Conservation (phyloP, 2,113 vertebrate genomes). For the Xyliphius kryptos region DNA sequence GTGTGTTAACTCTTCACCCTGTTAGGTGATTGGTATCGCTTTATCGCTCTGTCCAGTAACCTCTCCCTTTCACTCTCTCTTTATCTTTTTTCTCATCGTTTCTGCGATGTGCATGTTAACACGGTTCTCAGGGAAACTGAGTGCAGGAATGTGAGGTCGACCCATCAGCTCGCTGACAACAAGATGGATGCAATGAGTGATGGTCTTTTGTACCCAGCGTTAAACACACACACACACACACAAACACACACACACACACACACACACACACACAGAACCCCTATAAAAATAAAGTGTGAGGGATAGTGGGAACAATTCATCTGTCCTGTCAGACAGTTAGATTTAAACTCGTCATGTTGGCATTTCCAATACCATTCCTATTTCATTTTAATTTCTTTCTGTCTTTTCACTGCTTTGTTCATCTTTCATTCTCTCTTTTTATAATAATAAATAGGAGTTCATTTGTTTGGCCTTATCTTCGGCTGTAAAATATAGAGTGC, state of each 20-base stretch:
- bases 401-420: not conserved
- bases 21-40: no score
- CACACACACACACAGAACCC: slow-evolving; percentile 32
- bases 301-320: slow-evolving; percentile 60
- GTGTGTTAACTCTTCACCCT: no score
- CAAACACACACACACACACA: slow-evolving; percentile 38
- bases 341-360: slow-evolving; percentile 50
- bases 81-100: slow-evolving; percentile 24
- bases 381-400: slow-evolving; percentile 1
- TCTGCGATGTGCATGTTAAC: slow-evolving; percentile 53
- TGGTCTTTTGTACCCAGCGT: slow-evolving; percentile 58
- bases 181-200: slow-evolving; percentile 65
- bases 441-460: not conserved
- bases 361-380: slow-evolving; percentile 37
- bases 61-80: slow-evolving; percentile 1
- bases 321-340: slow-evolving; percentile 49
- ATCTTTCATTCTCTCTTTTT: not conserved
- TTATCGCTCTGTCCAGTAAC: no score
- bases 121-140: slow-evolving; percentile 48
- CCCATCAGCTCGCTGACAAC: slow-evolving; percentile 52
- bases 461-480: no score
- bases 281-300: slow-evolving; percentile 52
- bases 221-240: slow-evolving; percentile 40
- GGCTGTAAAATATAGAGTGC: no score
- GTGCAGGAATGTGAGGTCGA: slow-evolving; percentile 46